Base-by-base conservation (phyloP, 2,797 vertebrate genomes). In the Halcyon chelicuti region DNA sequence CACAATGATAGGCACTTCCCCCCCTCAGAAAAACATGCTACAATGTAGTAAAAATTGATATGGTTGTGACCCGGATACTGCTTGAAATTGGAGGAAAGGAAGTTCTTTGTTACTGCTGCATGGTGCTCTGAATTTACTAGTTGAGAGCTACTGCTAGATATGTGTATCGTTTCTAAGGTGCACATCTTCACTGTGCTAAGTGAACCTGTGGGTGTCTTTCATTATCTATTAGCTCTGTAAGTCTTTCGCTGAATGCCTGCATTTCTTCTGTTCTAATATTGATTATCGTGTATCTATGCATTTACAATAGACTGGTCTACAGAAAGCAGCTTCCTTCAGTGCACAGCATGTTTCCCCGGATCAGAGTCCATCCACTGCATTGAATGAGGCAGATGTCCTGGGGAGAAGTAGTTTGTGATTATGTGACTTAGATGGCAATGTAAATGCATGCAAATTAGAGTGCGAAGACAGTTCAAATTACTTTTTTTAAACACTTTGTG, bases 241-340 rank as follows among this genome's bases (percentile, higher is more conserved):
- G 51, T 42, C 55, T 88, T 28, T 63, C 25, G 17, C 20, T 0
- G 0, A 80, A 49, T 3, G 11, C 33, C 37, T 77, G 23, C 26
- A 0, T 13, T 23, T 28, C 55, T 79, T 80, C 35, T 0, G 0
- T 73, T 79, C 31, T 12, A 0, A 5, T 87, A 54, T n/a, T 21
- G 67, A 85, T 79, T 44, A 3, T 14, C 47, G 18, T 1, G 1
- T 19, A 33, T 75, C 33, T 39, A 7, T 0, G 0, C 11, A 0
- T 77, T 84, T 57, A 57, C 5, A 1, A 5, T 65, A 54, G 61
- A 20, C 25, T 46, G 26, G 7, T 35, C 37, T 58, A 6, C 20
- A 57, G 80, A 52, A 14, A 79, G 44, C 47, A 61, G 60, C 44
- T 87, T 68, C 49, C 46, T 52, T 86, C 57, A 40, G 35, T 52